A percentile compares a stretch with the other conserved stretches of the same genome.
These are phyloP conservation scores for Lasaia peninsularis DNA, from an alignment of 1,140 invertebrate genomes.

Conservation along the genomic window DNA sequence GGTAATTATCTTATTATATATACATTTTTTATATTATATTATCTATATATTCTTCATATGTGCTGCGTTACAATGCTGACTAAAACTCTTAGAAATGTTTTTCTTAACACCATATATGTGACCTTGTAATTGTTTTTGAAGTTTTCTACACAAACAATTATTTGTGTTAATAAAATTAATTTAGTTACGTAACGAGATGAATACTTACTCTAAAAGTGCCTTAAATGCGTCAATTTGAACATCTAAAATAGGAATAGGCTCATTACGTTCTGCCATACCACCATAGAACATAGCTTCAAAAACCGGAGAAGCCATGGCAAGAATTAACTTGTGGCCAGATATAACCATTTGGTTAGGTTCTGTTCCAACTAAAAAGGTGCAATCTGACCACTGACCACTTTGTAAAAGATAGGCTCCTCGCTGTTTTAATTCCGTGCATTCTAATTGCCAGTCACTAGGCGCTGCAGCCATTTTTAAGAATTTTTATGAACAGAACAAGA, in stretches of 20 bases:
- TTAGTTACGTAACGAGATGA: background rate
- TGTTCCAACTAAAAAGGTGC: conserved; percentile 89
- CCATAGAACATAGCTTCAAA: conserved; percentile 89
- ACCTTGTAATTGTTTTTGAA: background rate
- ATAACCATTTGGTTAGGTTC: conserved; percentile 85
- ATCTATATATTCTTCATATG: too few relatives aligned
- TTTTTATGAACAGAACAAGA: background rate
- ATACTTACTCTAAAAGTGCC: conserved; percentile 77
- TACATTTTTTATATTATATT: too few relatives aligned
- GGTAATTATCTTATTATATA: too few relatives aligned
- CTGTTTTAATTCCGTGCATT: conserved; percentile 82
- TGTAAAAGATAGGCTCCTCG: conserved; percentile 84
- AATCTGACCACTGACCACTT: conserved; percentile 88
- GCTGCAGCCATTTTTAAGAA: conserved; percentile 39
- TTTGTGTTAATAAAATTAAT: background rate
- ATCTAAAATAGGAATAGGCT: conserved; percentile 87
- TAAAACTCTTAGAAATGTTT: too few relatives aligned
- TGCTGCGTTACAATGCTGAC: too few relatives aligned
- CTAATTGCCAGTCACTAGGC: conserved; percentile 84
- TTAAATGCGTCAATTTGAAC: conserved; percentile 91
- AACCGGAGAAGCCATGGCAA: conserved; percentile 91
- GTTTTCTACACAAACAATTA: background rate
- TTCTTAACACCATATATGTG: too few relatives aligned
- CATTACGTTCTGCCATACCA: conserved; percentile 83
- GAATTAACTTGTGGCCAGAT: conserved; percentile 87